Evolutionary conservation across 2,797 vertebrate species (phyloP).

Genomic region (Catamblyrhynchus diadema): DNA sequence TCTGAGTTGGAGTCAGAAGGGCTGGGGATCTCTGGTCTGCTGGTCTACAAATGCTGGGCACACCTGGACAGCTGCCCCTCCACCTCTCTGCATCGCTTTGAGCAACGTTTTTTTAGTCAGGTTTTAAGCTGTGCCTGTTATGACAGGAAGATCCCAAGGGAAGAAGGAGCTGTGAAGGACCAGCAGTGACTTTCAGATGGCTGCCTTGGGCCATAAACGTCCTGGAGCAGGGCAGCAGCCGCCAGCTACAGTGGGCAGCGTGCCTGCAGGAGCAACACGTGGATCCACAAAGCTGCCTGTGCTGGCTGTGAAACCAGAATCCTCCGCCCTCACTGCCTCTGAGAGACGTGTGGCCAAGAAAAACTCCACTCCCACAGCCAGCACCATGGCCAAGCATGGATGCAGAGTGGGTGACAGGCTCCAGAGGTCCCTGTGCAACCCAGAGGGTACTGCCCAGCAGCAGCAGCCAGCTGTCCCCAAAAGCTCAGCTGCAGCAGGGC

Average conservation of each 20-base stretch:
- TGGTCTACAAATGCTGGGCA: background rate
- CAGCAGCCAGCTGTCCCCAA: rapidly evolving
- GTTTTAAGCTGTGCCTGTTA: background rate
- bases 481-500: background rate
- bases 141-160: background rate
- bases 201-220: background rate
- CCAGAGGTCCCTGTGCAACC: background rate
- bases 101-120: background rate
- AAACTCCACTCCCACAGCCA: background rate
- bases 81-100: rapidly evolving
- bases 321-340: background rate
- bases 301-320: background rate
- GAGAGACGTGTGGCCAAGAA: background rate
- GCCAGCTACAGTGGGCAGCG: background rate
- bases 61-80: background rate
- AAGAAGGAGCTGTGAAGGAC: background rate
- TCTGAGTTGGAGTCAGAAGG: background rate
- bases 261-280: rapidly evolving
- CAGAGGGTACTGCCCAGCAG: background rate
- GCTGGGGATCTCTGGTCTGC: background rate
- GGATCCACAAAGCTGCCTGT: background rate
- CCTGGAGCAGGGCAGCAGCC: background rate
- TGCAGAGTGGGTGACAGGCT: background rate
- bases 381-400: background rate
- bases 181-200: background rate